Conservation (phyloP, 2,113 vertebrate genomes). For the Abramis brama region DNA sequence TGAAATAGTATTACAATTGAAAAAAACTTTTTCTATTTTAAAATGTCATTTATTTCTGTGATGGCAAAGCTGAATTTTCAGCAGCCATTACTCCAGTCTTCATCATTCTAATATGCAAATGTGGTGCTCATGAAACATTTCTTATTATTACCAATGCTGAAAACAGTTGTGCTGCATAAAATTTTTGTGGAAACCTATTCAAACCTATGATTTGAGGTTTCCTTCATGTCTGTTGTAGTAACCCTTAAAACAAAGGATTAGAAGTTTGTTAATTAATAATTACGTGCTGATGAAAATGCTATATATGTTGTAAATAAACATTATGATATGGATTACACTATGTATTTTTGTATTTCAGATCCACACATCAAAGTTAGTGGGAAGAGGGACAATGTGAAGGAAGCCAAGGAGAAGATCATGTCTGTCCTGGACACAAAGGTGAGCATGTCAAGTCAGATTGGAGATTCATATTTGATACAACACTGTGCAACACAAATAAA, state of each 20-base stretch:
- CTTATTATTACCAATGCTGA: background rate
- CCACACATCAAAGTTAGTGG: conserved; percentile 99
- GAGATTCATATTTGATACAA: background rate
- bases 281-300: background rate
- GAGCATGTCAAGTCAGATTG: conserved; percentile 53
- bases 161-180: background rate
- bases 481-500: background rate
- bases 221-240: too few species aligned
- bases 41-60: background rate
- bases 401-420: conserved; percentile 99
- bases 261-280: background rate
- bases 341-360: conserved; percentile 76
- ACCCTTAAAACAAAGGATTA: background rate
- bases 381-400: conserved; percentile 94
- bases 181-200: too few species aligned
- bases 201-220: too few species aligned
- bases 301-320: background rate
- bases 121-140: too few species aligned
- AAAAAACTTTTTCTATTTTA: background rate
- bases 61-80: background rate
- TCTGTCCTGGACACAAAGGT: conserved; percentile 99
- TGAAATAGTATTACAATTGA: background rate
- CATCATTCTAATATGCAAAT: background rate
- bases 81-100: background rate
- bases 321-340: background rate